Base-by-base conservation (phyloP, 2,113 vertebrate genomes). In the Ranitomeya variabilis region DNA sequence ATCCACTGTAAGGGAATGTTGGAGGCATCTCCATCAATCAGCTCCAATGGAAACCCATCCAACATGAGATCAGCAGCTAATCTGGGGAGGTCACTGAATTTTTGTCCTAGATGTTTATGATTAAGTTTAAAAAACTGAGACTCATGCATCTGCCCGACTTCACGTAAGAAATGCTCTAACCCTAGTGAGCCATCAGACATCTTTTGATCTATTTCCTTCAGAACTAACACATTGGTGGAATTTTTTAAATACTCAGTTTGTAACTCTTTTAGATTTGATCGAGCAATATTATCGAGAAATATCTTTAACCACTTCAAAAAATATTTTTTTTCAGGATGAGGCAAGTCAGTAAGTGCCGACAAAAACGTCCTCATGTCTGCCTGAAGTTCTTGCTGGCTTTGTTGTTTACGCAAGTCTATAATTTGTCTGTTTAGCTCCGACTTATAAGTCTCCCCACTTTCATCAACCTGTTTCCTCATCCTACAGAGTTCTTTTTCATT, bases 101-200 rank as follows among this genome's bases (percentile, higher is more conserved):
- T 12, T 51, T 45, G 6, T 60, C 2, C 18, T 15, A 62, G 3
- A 13, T 52, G 26, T 73, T 31, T 51, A 18, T 23, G 62, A 23
- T 26, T 51, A 26, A 62, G 87, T 54, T 89, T 91, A 0, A 90
- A 71, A 90, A 90, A 90, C 26, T 93, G 94, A 0, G 95, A 93
- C 91, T 96, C 95, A 2, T 95, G 96, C 21, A 95, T 91, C 87
- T 96, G 96, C 7, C 95, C 95, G 91, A 96, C 93, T 91, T 97
- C 96, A 73, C 95, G 92, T 54, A 97, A 90, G 76, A 96, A 96
- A 90, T 96, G 95, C 86, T 96, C 95, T 62, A 90, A 92, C 2
- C 96, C 94, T 64, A 97, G 90, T 64, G 95, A 94, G 89, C 93
- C 93, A 10, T 91, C 92, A 71, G 94, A 92, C 14, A 94, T 90